A percentile compares a stretch with the other conserved stretches of the same genome.
Evolutionary conservation across 2,113 vertebrate species (phyloP).

Genomic region (Promerops cafer): DNA sequence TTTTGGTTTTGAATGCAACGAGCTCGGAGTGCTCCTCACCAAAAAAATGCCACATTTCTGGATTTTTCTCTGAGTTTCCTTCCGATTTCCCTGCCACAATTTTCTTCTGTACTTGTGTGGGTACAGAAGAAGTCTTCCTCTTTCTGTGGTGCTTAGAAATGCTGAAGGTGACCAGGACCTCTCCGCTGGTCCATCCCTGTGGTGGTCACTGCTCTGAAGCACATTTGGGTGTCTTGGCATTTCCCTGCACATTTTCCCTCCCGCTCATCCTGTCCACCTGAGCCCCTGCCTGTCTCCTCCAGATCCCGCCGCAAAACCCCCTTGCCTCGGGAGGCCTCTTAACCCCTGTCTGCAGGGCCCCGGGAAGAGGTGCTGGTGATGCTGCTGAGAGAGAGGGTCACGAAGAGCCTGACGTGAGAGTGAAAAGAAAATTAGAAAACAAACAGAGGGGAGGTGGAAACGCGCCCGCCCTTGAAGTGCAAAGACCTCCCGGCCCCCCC

Average conservation of each 20-base stretch:
- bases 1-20: neutral
- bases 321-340: constrained; percentile 8
- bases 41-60: neutral
- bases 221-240: fast-evolving
- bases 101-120: neutral
- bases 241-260: neutral
- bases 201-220: neutral
- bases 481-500: neutral
- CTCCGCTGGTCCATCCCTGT: neutral
- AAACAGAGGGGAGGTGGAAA: constrained; percentile 45
- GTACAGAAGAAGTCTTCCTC: neutral
- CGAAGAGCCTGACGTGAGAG: neutral
- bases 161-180: neutral
- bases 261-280: neutral
- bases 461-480: constrained; percentile 50
- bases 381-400: constrained; percentile 42
- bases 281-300: neutral
- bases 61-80: neutral
- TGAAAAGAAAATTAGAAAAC: constrained; percentile 56
- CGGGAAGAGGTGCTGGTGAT: neutral
- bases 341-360: constrained; percentile 20
- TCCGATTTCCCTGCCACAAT: fast-evolving
- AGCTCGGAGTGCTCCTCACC: neutral
- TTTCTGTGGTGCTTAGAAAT: neutral
- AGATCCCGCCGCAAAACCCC: neutral